Evolutionary conservation across 1,140 invertebrate genomes (phyloP), one percentile per base, ranked within the genome.

Genomic region (Ganaspis sp.): DNA sequence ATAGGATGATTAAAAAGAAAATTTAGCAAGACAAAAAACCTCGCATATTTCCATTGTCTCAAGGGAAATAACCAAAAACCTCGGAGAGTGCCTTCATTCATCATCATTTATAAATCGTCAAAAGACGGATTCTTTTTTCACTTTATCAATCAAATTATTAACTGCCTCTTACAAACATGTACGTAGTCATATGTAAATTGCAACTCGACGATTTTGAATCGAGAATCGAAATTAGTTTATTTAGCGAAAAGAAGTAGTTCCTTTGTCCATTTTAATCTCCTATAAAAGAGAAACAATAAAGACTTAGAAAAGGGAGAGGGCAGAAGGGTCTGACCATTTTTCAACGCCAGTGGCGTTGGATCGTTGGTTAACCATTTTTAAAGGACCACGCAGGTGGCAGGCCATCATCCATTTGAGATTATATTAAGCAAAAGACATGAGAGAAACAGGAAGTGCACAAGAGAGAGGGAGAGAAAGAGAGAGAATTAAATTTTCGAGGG

Each of bases 311-410:
- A 23, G 54, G 11, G 53, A 58, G 15, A n/a, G n/a, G n/a, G n/a
- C n/a, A n/a, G 23, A 34, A 64, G 12, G 64, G 72, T 4, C 21
- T 21, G 74, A 81, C 73, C 84, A 88, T 89, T 88, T 88, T 88
- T 89, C 86, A 88, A 87, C 81, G 77, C 26, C 72, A 45, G 54
- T 72, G 9, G 72, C 17, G 69, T 40, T 69, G 70, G 23, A 53
- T 64, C 29, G 70, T 75, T 79, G 80, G 83, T 87, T 88, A 88
- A 89, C 86, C 86, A 88, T 89, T 87, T 87, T 88, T 86, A 82
- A 87, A 89, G 71, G 78, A 83, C 77, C 80, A 79, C 85, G 80
- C 86, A 87, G 86, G 86, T 87, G 86, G 58, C 80, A 40, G 75
- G 40, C 45, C 79, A 76, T 81, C 84, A 70, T 78, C 75, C 58